Evolutionary conservation across 2,797 vertebrate species (phyloP), one percentile per base, ranked within the genome.

Genomic region (Rhinophrynus dorsalis): DNA sequence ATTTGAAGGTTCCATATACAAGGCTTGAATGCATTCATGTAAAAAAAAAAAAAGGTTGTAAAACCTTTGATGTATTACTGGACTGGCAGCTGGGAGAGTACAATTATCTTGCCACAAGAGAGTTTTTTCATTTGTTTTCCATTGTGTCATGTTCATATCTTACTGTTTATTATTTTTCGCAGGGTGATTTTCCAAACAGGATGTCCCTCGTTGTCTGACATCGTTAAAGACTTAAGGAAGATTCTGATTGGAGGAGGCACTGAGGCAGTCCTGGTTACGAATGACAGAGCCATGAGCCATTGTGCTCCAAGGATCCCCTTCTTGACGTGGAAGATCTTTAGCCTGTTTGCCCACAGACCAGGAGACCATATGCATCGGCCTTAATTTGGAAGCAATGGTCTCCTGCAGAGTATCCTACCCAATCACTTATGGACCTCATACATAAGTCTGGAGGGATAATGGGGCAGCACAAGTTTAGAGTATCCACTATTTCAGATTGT

Each of bases 171-270:
- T 85, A 40, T 84, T 75, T 76, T 58, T 67, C 75, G 50, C 81
- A 92, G 90, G 89, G 83, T 0, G 88, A 91, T 76, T 92, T 91
- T 70, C 90, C 90, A 74, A 89, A 88, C 4, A 89, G 90, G 75
- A 91, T 91, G 90, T 91, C 90, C 66, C 89, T 92, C n/a, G 90
- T 92, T 76, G 90, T 92, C 77, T 92, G 86, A 92, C 75, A 71
- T 64, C 76, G 47, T 72, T 78, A 65, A 74, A 74, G 76, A 84
- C 50, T 58, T 68, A 75, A 54, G 64, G 40, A 67, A 59, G 29
- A 68, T 66, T 74, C 74, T 74, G 79, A 75, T 74, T 67, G 71
- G 79, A 78, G 77, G 66, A 73, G 78, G 73, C 74, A 63, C 45
- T 54, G 75, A 77, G 59, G 52, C 64, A 67, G 68, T 77, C 48